phyloP scores from a whole-genome alignment of 2,888 invertebrate genomes.

The Drosophila gaucha region DNA sequence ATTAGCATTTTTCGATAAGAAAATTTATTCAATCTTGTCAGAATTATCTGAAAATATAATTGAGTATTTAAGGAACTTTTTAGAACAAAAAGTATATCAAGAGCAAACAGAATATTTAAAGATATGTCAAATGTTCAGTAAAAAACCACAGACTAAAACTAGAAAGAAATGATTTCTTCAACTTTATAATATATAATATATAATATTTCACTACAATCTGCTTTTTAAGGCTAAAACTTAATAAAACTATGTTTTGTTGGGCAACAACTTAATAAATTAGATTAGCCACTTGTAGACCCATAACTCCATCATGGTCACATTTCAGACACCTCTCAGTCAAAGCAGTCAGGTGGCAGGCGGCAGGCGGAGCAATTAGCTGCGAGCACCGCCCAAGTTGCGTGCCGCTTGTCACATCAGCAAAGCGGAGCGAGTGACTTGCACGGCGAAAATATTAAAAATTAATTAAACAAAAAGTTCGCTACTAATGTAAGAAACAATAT shows the following conservation, averaged over 20 bases:
- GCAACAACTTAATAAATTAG: slow-evolving; percentile 13
- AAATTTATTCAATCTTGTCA: no score
- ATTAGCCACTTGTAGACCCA: slow-evolving; percentile 9
- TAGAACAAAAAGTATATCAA: no score
- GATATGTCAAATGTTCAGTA: no score
- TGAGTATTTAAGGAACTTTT: no score
- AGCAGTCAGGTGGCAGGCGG: slow-evolving; percentile 7
- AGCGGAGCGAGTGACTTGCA: slow-evolving; percentile 38
- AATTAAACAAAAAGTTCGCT: slow-evolving; percentile 73
- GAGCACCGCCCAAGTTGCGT: slow-evolving; percentile 66
- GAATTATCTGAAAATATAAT: no score
- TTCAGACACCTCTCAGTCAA: slow-evolving; percentile 16
- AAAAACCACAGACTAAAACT: no score
- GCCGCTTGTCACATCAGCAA: slow-evolving; percentile 70
- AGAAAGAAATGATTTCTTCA: no score
- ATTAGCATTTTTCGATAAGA: no score
- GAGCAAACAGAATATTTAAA: no score
- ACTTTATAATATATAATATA: no score
- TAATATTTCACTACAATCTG: background rate
- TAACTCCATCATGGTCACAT: slow-evolving; percentile 27
- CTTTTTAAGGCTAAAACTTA: background rate
- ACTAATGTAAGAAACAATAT: slow-evolving; percentile 73
- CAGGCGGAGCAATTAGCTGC: slow-evolving; percentile 55
- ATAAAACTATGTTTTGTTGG: background rate
- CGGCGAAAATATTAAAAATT: slow-evolving; percentile 72